phyloP scores from a whole-genome alignment of 2,797 vertebrate species.

The Gallinago nigripennis region DNA sequence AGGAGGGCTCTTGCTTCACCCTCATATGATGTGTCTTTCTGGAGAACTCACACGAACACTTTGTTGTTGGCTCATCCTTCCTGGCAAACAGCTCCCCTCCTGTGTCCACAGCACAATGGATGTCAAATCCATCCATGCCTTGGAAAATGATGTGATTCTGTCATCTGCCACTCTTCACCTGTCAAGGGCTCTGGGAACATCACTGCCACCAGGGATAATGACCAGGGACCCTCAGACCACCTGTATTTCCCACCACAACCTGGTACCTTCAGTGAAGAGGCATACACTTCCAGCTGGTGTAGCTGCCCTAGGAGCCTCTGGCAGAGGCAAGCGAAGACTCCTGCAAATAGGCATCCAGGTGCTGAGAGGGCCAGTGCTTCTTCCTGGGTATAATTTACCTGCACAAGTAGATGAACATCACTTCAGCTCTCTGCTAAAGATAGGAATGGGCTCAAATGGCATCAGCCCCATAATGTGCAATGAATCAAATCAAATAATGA shows the following conservation, averaged over 20 bases:
- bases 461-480: not conserved
- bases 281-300: not conserved
- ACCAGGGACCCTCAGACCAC: not conserved
- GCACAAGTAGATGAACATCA: not conserved
- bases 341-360: not conserved
- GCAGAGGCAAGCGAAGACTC: not conserved
- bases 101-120: not conserved
- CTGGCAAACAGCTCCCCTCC: not conserved
- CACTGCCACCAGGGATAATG: not conserved
- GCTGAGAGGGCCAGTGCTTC: not conserved
- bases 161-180: not conserved
- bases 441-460: not conserved
- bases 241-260: not conserved
- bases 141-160: not conserved
- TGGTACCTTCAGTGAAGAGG: not conserved
- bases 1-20: not conserved
- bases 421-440: not conserved
- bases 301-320: not conserved
- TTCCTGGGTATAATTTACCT: not conserved
- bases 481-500: not conserved
- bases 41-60: not conserved
- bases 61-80: not conserved
- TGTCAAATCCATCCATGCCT: fast-evolving
- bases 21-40: not conserved
- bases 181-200: not conserved